These are phyloP conservation scores for Clanis bilineata DNA, from an alignment of 2,888 invertebrate genomes.

Conservation along the genomic window DNA sequence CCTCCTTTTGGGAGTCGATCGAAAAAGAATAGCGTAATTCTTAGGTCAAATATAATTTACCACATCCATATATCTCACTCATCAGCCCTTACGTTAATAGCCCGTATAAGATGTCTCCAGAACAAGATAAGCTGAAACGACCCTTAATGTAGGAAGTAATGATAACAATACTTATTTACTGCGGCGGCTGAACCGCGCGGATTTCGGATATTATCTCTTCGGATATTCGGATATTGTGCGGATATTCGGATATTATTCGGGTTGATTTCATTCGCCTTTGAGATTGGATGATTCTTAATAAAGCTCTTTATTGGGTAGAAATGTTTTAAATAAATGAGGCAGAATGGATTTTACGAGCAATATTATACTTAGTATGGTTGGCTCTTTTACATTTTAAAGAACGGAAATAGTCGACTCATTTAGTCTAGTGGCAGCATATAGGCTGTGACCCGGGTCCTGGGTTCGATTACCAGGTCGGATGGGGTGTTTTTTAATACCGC, in stretches of 20 bases:
- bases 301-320: neutral
- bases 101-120: constrained; percentile 35
- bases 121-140: constrained; percentile 34
- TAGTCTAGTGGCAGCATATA: too few species aligned
- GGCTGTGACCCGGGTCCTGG: too few species aligned
- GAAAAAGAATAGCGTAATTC: too few species aligned
- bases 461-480: too few species aligned
- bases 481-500: too few species aligned
- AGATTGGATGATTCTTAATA: neutral
- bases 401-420: too few species aligned
- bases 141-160: constrained; percentile 32
- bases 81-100: constrained; percentile 25
- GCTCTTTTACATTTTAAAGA: too few species aligned
- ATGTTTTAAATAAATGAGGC: neutral
- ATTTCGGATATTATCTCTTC: constrained; percentile 4
- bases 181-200: neutral
- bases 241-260: constrained; percentile 9
- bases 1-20: too few species aligned
- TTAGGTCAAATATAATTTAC: too few species aligned
- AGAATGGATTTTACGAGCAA: too few species aligned
- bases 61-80: neutral
- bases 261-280: neutral
- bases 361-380: too few species aligned
- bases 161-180: constrained; percentile 43
- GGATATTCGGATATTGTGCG: constrained; percentile 2